phyloP scores from a whole-genome alignment of 2,888 invertebrate genomes.

The Holacanthella duospinosa region DNA sequence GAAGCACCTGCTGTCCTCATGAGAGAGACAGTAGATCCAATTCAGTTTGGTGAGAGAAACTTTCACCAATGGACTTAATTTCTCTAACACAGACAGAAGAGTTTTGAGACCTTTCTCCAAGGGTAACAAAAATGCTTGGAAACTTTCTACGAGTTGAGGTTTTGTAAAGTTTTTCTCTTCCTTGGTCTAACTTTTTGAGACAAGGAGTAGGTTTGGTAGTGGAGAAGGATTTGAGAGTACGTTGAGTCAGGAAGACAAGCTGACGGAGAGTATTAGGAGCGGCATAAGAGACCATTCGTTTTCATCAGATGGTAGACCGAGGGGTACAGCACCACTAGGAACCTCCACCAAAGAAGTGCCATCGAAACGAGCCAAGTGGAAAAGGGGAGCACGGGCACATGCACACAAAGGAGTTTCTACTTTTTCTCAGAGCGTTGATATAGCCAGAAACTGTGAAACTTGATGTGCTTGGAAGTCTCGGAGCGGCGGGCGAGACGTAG shows the following conservation, averaged over 20 bases:
- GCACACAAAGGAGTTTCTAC: neutral
- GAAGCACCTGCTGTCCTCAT: neutral
- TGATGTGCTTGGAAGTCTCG: too few relatives aligned
- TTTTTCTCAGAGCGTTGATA: neutral
- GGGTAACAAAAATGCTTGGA: too few relatives aligned
- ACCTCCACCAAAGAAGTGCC: neutral
- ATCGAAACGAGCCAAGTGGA: neutral
- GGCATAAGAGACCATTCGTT: conserved; percentile 4
- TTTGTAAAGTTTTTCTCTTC: neutral
- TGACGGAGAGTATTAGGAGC: conserved; percentile 12
- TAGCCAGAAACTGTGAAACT: too few relatives aligned
- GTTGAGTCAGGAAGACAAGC: too few relatives aligned
- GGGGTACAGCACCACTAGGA: neutral
- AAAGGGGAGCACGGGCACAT: neutral
- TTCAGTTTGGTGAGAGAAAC: neutral
- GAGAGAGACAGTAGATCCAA: neutral
- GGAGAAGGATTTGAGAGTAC: too few relatives aligned
- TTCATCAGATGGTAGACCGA: neutral
- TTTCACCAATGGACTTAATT: neutral
- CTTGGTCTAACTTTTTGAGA: too few relatives aligned
- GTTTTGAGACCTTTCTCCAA: neutral
- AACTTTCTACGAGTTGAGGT: neutral
- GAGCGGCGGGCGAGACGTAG: neutral
- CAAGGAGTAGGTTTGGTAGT: too few relatives aligned
- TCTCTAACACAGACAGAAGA: neutral